Conservation (phyloP, 2,113 vertebrate species). For the Cyanoderma ruficeps region DNA sequence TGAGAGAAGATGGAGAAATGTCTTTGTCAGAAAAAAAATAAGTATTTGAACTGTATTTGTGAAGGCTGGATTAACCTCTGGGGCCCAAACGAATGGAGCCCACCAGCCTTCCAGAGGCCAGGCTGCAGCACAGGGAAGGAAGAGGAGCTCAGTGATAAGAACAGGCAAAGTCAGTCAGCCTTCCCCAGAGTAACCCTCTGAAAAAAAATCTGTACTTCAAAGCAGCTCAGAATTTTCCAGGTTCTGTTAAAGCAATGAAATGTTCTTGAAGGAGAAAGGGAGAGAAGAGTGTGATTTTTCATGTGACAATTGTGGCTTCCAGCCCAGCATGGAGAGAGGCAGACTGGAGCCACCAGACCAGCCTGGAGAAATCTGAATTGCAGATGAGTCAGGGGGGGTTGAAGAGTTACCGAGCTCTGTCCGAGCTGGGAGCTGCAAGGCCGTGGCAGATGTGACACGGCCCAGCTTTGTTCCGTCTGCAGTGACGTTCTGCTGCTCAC, state of each 20-base stretch:
- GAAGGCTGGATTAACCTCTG: background rate
- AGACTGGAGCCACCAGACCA: background rate
- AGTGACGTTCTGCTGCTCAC: background rate
- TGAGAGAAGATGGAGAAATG: background rate
- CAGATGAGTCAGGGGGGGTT: background rate
- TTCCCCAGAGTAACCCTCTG: background rate
- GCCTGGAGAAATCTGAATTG: background rate
- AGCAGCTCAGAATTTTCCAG: background rate
- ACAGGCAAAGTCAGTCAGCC: background rate
- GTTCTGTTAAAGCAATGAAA: background rate
- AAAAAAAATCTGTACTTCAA: background rate
- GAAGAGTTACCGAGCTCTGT: rapidly evolving
- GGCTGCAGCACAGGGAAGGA: background rate
- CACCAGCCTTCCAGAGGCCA: background rate
- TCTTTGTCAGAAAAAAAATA: background rate
- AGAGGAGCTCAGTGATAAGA: background rate
- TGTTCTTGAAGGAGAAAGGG: background rate
- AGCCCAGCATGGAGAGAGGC: background rate
- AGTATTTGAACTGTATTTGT: background rate
- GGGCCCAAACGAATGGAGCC: background rate
- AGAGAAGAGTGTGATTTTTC: background rate
- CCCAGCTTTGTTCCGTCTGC: background rate
- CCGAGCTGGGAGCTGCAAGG: background rate
- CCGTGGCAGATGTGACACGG: background rate
- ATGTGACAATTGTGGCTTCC: rapidly evolving